phyloP scores from a whole-genome alignment of 2,113 vertebrate genomes.

The Numida meleagris region DNA sequence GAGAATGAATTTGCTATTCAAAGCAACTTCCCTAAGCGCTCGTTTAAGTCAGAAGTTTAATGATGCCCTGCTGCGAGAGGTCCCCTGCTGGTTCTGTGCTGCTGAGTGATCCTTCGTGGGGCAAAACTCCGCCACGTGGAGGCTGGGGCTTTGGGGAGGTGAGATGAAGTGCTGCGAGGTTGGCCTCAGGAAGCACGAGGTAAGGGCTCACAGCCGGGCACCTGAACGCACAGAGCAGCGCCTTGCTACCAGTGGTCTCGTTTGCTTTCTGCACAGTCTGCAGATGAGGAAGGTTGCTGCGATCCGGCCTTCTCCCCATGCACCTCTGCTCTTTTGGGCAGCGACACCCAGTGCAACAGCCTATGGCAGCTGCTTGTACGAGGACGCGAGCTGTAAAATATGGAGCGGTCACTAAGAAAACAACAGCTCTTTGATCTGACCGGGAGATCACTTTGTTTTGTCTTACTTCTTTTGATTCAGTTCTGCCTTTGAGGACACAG shows the following conservation, averaged over 20 bases:
- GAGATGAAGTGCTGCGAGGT: not conserved
- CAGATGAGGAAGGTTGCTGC: not conserved
- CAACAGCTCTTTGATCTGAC: not conserved
- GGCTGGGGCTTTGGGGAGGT: not conserved
- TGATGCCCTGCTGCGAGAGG: not conserved
- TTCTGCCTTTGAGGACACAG: not conserved
- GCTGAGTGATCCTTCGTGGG: not conserved
- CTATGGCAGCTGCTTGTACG: accelerated
- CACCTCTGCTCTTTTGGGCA: not conserved
- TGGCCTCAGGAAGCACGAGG: not conserved
- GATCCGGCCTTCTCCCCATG: not conserved
- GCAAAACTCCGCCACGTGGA: not conserved
- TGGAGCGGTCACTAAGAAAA: not conserved
- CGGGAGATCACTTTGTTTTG: too few relatives aligned
- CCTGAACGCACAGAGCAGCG: not conserved
- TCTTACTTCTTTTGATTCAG: not conserved
- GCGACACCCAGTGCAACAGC: not conserved
- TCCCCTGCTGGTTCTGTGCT: not conserved
- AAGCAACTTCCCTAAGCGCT: not conserved
- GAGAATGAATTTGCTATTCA: not conserved
- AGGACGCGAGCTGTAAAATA: not conserved
- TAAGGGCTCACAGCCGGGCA: not conserved
- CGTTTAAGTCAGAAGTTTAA: constrained; percentile 25
- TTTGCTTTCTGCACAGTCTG: not conserved
- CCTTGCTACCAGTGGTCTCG: accelerated